These are phyloP conservation scores for Hirudo medicinalis DNA, from an alignment of 1,140 invertebrate genomes.

Conservation along the genomic window DNA sequence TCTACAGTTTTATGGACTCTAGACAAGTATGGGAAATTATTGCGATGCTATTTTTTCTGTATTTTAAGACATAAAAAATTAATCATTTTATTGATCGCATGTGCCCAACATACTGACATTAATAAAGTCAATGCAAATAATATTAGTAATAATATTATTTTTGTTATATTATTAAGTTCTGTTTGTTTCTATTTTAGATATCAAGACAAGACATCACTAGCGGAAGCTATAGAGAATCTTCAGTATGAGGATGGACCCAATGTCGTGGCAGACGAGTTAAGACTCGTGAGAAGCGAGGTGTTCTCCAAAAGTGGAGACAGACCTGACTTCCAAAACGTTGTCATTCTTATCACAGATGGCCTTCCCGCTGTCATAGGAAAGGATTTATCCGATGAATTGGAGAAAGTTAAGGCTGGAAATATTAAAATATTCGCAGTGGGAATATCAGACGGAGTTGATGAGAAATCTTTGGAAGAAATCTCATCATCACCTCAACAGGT, in stretches of 20 bases:
- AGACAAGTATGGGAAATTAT: no score
- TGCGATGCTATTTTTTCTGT: no score
- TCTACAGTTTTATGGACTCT: no score
- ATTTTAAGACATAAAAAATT: no score
- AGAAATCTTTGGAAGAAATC: not conserved
- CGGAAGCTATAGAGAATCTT: slow-evolving; percentile 1
- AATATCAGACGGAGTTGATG: not conserved
- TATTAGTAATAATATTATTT: no score
- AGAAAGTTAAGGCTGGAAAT: not conserved
- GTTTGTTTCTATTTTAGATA: not conserved
- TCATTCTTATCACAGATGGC: slow-evolving; percentile 15
- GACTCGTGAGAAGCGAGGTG: slow-evolving; percentile 5
- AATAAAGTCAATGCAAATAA: no score
- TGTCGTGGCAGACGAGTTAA: not conserved
- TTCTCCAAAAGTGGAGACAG: not conserved
- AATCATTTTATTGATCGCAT: no score
- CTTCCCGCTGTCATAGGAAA: not conserved
- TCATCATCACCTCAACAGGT: slow-evolving; percentile 13
- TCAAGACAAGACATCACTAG: not conserved
- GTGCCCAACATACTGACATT: no score
- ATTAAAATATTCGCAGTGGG: slow-evolving; percentile 14
- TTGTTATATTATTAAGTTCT: no score
- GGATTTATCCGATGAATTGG: not conserved
- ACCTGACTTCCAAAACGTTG: not conserved
- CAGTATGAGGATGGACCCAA: slow-evolving; percentile 2